phyloP scores from a whole-genome alignment of 1,140 invertebrate species.

The Pachypeltis micranthus region DNA sequence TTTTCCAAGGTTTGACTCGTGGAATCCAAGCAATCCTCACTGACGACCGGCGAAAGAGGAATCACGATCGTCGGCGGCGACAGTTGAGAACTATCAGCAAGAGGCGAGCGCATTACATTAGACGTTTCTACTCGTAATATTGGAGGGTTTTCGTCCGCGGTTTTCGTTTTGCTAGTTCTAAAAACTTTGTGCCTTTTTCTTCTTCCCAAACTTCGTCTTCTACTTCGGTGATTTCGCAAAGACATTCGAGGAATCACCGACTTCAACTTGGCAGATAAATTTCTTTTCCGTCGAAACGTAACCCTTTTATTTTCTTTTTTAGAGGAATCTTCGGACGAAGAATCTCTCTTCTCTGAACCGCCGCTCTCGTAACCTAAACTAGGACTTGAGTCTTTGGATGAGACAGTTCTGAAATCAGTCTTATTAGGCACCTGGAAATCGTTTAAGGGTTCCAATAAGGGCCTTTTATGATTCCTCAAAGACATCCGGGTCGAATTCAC shows the following conservation, averaged over 20 bases:
- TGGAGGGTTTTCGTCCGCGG: too few relatives aligned
- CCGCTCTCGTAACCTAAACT: constrained; percentile 6
- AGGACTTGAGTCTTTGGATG: constrained; percentile 2
- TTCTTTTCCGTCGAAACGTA: background rate
- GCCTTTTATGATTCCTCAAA: constrained; percentile 47
- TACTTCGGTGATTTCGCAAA: background rate
- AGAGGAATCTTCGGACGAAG: constrained; percentile 13
- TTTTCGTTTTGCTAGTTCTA: background rate
- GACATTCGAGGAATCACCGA: background rate
- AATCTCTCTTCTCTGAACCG: constrained; percentile 2
- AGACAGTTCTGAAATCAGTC: background rate
- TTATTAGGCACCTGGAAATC: constrained; percentile 29
- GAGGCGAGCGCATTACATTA: too few relatives aligned
- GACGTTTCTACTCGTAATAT: too few relatives aligned
- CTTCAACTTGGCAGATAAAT: background rate
- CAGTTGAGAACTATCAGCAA: too few relatives aligned
- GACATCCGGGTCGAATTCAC: constrained; percentile 39
- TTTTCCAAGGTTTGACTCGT: background rate
- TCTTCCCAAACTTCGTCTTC: constrained; percentile 13
- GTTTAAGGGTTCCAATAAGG: constrained; percentile 35
- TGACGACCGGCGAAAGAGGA: too few relatives aligned
- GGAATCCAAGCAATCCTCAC: too few relatives aligned
- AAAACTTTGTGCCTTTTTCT: background rate
- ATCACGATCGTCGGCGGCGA: too few relatives aligned
- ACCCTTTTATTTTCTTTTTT: constrained; percentile 21